Percentiles rank a stretch among this genome's conserved stretches.
phyloP scores from a whole-genome alignment of 1,140 invertebrate genomes.

The Drosophila teissieri region DNA sequence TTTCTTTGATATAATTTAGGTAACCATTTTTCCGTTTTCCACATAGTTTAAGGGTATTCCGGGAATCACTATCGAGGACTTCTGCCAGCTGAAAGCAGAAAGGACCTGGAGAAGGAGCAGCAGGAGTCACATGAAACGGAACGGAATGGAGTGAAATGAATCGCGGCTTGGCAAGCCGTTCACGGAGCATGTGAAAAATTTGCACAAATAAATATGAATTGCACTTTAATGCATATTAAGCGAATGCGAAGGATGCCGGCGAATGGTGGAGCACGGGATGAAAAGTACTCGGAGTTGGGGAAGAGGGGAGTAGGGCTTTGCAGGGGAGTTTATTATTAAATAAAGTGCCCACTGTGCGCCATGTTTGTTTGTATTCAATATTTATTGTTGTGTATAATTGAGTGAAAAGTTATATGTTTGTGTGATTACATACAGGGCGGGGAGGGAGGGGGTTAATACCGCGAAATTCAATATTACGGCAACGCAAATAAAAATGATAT shows the following conservation, averaged over 20 bases:
- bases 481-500: slow-evolving; percentile 79
- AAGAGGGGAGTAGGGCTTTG: slow-evolving; percentile 6
- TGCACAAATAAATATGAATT: slow-evolving; percentile 83
- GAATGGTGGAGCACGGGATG: background rate
- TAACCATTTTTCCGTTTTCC: too few relatives aligned
- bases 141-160: slow-evolving; percentile 29
- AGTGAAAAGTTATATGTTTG: slow-evolving; percentile 80
- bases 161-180: slow-evolving; percentile 23
- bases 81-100: background rate
- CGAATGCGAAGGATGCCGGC: slow-evolving; percentile 42
- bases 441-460: slow-evolving; percentile 9
- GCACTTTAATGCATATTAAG: slow-evolving; percentile 83
- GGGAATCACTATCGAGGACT: background rate
- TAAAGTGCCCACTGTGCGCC: slow-evolving; percentile 73
- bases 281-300: background rate
- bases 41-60: slow-evolving; percentile 9
- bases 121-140: slow-evolving; percentile 33
- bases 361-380: slow-evolving; percentile 75
- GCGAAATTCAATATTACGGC: slow-evolving; percentile 72
- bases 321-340: slow-evolving; percentile 75
- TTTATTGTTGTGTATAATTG: slow-evolving; percentile 83
- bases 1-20: too few relatives aligned
- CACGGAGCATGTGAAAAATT: slow-evolving; percentile 72
- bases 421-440: slow-evolving; percentile 61
- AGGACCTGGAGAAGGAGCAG: background rate